Evolutionary conservation across 92 coral and sea anemone species (phyloP), one percentile per base, ranked within the genome.

Genomic region (Porites divaricata): DNA sequence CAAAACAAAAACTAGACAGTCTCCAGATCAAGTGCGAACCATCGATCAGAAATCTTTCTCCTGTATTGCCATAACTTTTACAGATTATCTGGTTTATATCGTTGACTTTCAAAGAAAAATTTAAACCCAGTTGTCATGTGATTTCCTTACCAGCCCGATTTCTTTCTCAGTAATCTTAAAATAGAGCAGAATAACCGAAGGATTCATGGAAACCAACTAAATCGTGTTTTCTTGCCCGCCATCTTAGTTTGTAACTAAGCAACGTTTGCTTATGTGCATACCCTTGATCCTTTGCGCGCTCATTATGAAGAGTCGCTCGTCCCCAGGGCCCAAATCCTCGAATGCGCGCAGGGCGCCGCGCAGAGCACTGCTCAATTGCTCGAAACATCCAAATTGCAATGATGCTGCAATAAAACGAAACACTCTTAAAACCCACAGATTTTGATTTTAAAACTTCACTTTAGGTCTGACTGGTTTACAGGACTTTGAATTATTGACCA

Each of bases 171-270:
- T 13, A 54, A 19, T 70, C 62, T 35, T 48, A 35, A 35, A 35
- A 58, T 23, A 1, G 57, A 6, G 48, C 1, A 58, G 49, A 57
- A 35, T 56, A 70, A 70, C 1, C 7, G 57, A 26, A 25, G 28
- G 23, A 22, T 70, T 68, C 54, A 8, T 35, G 19, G 80, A 26
- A 86, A 66, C 71, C 17, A 48, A 50, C 62, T 11, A 4, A 49
- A 23, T 14, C 57, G 4, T 57, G 26, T 63, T 48, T 41, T 25
- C 50, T 48, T 26, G 75, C 19, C 58, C 67, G 70, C 82, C 89
- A 89, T 85, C 52, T 78, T 81, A 70, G 45, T 11, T 41, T 28
- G 79, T 72, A 71, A 62, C 86, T 70, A 45, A 28, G 86, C 69
- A 81, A 71, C 86, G 49, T 35, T 59, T 72, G 63, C 45, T 71